A percentile compares a stretch with the other conserved stretches of the same genome.
phyloP scores from a whole-genome alignment of 2,797 vertebrate genomes.

The Parauchenoglanis punctatus region DNA sequence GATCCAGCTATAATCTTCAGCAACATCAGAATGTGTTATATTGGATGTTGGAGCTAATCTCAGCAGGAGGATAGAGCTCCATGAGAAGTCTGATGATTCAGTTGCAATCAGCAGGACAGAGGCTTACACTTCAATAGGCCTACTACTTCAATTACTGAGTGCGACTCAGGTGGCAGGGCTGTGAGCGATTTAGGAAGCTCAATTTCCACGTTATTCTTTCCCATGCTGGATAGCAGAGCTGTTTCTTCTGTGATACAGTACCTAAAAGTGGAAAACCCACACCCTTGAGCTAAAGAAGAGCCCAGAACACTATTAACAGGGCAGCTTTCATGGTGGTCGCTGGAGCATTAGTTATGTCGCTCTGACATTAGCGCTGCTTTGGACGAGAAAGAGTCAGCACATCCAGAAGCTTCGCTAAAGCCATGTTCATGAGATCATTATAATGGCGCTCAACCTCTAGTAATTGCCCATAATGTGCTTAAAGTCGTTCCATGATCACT shows the following conservation, averaged over 20 bases:
- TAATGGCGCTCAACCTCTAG: neutral
- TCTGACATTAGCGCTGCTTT: neutral
- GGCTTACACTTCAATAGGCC: neutral
- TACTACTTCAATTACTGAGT: conserved; percentile 10
- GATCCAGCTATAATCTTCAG: conserved; percentile 17
- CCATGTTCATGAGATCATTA: neutral
- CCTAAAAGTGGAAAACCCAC: conserved; percentile 16
- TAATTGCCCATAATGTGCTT: neutral
- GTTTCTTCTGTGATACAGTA: neutral
- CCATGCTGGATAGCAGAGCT: conserved; percentile 1
- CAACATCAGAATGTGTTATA: conserved; percentile 13
- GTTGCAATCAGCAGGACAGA: conserved; percentile 23
- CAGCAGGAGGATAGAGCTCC: conserved; percentile 13
- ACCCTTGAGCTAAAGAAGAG: neutral
- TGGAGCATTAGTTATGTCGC: neutral
- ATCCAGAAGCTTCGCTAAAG: neutral
- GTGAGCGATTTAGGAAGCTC: conserved; percentile 15
- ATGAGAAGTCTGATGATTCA: conserved; percentile 8
- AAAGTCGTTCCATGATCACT: neutral
- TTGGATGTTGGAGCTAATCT: neutral
- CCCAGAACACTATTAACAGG: neutral
- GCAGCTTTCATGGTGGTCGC: neutral
- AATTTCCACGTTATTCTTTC: conserved; percentile 16
- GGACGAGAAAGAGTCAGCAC: neutral
- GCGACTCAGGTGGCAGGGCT: neutral